phyloP scores from a whole-genome alignment of 2,888 invertebrate genomes.

The Chloroclystis v-ata region DNA sequence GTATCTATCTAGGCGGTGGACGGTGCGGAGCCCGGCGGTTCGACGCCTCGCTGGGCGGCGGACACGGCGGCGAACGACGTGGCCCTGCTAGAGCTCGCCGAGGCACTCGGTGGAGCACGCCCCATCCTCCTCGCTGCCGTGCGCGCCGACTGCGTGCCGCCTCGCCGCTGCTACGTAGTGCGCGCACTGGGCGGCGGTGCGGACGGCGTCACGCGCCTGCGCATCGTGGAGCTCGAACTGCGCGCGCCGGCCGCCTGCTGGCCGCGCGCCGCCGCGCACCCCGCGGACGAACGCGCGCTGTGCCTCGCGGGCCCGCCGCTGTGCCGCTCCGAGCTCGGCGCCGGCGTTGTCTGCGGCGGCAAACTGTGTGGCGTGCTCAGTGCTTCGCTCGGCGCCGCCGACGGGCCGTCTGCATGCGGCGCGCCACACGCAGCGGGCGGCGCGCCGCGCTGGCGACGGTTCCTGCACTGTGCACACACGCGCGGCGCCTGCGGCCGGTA shows the following conservation, averaged over 20 bases:
- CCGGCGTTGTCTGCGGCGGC: constrained; percentile 7
- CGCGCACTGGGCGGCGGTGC: constrained; percentile 38
- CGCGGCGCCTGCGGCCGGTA: constrained; percentile 48
- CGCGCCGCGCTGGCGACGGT: constrained; percentile 32
- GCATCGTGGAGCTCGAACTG: constrained; percentile 40
- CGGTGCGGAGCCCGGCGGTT: too few relatives aligned
- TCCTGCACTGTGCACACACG: constrained; percentile 61
- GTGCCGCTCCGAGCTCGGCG: constrained; percentile 38
- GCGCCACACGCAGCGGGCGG: constrained; percentile 33
- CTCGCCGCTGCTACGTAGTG: constrained; percentile 42
- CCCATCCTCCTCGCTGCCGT: constrained; percentile 51
- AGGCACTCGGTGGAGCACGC: constrained; percentile 45
- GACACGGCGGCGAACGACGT: constrained; percentile 36
- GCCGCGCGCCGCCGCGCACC: constrained; percentile 8
- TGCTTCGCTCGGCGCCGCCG: neutral
- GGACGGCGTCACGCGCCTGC: constrained; percentile 23
- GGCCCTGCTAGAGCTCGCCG: constrained; percentile 55
- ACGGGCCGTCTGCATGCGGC: constrained; percentile 4
- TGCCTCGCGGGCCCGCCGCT: constrained; percentile 50
- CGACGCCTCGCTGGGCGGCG: constrained; percentile 2
- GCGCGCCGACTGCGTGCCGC: constrained; percentile 39
- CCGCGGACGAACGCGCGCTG: constrained; percentile 34
- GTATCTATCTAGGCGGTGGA: too few relatives aligned
- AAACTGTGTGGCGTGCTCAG: constrained; percentile 18
- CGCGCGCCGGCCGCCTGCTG: constrained; percentile 39